A percentile compares a stretch with the other conserved stretches of the same genome.
phyloP scores from a whole-genome alignment of 2,888 invertebrate species.

The Acrocyrtus sp. region DNA sequence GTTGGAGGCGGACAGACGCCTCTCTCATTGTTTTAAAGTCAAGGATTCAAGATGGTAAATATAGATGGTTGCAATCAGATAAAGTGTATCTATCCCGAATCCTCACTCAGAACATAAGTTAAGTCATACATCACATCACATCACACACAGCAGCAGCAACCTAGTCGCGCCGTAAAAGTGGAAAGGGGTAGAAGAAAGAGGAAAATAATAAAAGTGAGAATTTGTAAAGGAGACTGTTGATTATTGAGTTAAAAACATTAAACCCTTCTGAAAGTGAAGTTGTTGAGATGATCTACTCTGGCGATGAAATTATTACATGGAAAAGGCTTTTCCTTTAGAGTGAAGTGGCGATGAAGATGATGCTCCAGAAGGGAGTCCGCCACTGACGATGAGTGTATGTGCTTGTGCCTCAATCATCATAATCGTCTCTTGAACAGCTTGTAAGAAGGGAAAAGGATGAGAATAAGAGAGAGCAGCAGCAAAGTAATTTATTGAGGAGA shows the following conservation, averaged over 20 bases:
- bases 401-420: slow-evolving; percentile 26
- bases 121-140: background rate
- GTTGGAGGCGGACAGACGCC: slow-evolving; percentile 46
- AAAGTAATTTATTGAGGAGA: slow-evolving; percentile 47
- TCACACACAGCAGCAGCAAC: slow-evolving; percentile 14
- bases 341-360: background rate
- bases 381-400: background rate
- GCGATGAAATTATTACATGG: slow-evolving; percentile 42
- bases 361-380: no score
- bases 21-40: slow-evolving; percentile 32
- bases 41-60: slow-evolving; percentile 47
- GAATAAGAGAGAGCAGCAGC: slow-evolving; percentile 8
- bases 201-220: slow-evolving; percentile 34
- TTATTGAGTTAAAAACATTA: slow-evolving; percentile 53
- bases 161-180: no score
- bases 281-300: background rate
- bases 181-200: slow-evolving; percentile 4
- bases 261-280: slow-evolving; percentile 18
- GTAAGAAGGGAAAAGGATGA: no score
- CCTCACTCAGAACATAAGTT: no score
- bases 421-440: background rate
- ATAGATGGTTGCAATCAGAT: slow-evolving; percentile 39
- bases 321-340: slow-evolving; percentile 22
- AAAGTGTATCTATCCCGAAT: no score
- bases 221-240: slow-evolving; percentile 51